phyloP scores from a whole-genome alignment of 2,797 vertebrate species.

The Cirrhinus molitorella region DNA sequence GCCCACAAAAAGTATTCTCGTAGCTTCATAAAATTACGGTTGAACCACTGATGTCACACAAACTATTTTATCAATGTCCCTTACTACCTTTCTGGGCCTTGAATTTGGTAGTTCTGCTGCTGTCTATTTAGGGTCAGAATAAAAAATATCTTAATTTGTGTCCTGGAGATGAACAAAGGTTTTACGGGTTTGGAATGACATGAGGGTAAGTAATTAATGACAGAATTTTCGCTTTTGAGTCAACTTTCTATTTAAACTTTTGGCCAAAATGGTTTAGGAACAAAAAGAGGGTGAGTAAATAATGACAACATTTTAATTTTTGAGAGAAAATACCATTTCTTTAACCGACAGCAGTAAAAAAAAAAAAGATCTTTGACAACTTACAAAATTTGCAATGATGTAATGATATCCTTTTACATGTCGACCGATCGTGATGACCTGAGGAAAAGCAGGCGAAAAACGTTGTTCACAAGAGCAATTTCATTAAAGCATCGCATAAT shows the following conservation, averaged over 20 bases:
- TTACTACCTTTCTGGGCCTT: too few species aligned
- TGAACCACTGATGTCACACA: too few species aligned
- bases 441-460: slow-evolving; percentile 31
- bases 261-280: not conserved
- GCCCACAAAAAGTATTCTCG: too few species aligned
- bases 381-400: slow-evolving; percentile 95
- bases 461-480: not conserved
- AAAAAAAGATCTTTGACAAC: slow-evolving; percentile 58
- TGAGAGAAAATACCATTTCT: not conserved
- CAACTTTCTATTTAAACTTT: not conserved
- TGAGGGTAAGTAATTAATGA: too few species aligned
- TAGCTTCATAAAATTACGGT: too few species aligned
- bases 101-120: too few species aligned
- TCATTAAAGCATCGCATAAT: slow-evolving; percentile 39
- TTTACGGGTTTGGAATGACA: too few species aligned
- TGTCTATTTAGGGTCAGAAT: too few species aligned
- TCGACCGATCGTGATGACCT: slow-evolving; percentile 97
- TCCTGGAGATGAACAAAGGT: too few species aligned
- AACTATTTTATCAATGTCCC: too few species aligned
- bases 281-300: not conserved
- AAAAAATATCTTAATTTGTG: too few species aligned
- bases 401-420: slow-evolving; percentile 98
- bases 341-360: not conserved
- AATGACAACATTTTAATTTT: not conserved
- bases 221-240: too few species aligned